Evolutionary conservation across 1,140 invertebrate species (phyloP), one percentile per base, ranked within the genome.

Genomic region (Plutomurus gul): DNA sequence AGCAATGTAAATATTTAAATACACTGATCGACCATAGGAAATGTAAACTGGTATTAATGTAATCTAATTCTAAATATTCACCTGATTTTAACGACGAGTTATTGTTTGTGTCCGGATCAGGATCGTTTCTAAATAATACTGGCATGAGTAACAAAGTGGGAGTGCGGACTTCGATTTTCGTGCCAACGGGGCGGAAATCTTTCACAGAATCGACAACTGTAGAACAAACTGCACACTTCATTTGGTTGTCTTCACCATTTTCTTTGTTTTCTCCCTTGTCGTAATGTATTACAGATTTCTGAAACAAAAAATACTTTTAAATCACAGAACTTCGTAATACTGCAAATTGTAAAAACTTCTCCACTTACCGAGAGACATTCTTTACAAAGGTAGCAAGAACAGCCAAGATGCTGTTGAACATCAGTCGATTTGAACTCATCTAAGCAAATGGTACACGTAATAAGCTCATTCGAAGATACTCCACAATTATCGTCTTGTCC

Each of bases 381-480:
- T 74, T 89, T 87, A 84, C 91, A 92, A 47, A 92, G 87, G 0
- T 89, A 86, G 77, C 90, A 89, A 47, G 87, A 87, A 84, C 91
- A 92, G 30, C 85, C 87, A 5, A 84, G 85, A 80, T 92, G 91
- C 25, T 87, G 87, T 78, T 89, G 88, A 36, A 92, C 85, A 79
- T 90, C 88, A 18, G 85, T 86, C 22, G 91, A 89, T 51, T 88
- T 86, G 77, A 87, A 81, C 56, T 92, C 91, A 75, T 92, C 91
- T 18, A 92, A 85, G 82, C 91, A 92, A 77, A 92, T 92, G 33
- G 87, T 89, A 85, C 91, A 92, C n/a, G 51, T 46, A 5, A 78
- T 65, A 65, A 65, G 56, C 25, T 65, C 56, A n/a, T 78, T 25
- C 5, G 47, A 18, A 3, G 22, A 43, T 39, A 6, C n/a, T n/a